Percentiles rank a stretch among this genome's conserved stretches.
Conservation (phyloP, 2,113 vertebrate genomes). For the Rutilus rutilus region DNA sequence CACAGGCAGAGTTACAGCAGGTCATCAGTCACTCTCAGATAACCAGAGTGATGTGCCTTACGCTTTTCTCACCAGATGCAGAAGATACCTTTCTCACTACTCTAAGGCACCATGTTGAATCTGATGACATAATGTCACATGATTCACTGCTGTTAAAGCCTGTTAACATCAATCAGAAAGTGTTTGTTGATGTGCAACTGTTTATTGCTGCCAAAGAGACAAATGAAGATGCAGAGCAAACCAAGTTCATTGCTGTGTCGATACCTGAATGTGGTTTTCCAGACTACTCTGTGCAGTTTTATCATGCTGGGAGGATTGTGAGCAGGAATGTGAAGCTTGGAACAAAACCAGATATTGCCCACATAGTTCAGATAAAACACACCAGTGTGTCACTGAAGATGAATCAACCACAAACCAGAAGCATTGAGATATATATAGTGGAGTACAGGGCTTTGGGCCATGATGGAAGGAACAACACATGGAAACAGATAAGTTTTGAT, state of each 20-base stretch:
- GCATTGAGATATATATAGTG: background rate
- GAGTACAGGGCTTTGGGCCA: background rate
- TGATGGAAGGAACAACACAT: background rate
- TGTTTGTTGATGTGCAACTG: background rate
- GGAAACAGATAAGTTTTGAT: background rate
- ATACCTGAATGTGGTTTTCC: background rate
- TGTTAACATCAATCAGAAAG: background rate
- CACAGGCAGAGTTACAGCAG: background rate
- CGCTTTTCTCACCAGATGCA: background rate
- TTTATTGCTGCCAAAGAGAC: background rate
- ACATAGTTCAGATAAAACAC: background rate
- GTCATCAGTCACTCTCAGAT: background rate
- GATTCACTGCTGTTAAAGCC: background rate
- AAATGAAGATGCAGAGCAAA: background rate
- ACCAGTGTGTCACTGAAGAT: background rate
- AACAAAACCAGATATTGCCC: background rate
- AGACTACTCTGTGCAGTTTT: constrained; percentile 14
- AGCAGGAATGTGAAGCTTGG: constrained; percentile 10
- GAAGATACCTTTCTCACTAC: constrained; percentile 16
- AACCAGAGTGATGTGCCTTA: constrained; percentile 26
- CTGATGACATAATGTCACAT: background rate
- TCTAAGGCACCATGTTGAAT: background rate
- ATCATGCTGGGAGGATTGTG: background rate
- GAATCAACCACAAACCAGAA: background rate
- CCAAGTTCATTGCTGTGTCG: constrained; percentile 21